Percentiles rank a stretch among this genome's conserved stretches.
Evolutionary conservation across 2,888 invertebrate genomes (phyloP).

Genomic region (Microctonus brassicae): DNA sequence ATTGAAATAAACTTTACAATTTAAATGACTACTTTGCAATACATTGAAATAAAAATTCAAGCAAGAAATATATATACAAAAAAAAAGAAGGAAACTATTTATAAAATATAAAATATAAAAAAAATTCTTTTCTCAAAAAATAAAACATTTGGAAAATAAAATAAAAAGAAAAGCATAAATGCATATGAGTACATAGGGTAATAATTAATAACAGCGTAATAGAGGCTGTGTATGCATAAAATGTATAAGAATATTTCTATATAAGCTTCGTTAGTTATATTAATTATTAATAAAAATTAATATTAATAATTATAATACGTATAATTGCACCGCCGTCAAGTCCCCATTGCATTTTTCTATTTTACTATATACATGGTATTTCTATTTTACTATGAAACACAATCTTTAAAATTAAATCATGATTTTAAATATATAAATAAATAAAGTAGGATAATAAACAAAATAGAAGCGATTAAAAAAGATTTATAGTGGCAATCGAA

Average conservation of each 20-base stretch:
- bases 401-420: slow-evolving; percentile 45
- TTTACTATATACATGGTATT: slow-evolving; percentile 56
- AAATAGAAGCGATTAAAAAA: background rate
- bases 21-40: background rate
- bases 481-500: too few species aligned
- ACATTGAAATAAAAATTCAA: slow-evolving; percentile 11
- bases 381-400: background rate
- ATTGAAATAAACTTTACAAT: too few species aligned
- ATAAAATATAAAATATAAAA: background rate
- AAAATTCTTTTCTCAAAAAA: background rate
- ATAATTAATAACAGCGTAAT: slow-evolving; percentile 13
- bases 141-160: background rate
- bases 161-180: slow-evolving; percentile 23
- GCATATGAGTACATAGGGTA: slow-evolving; percentile 32
- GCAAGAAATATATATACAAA: slow-evolving; percentile 4
- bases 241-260: slow-evolving; percentile 11
- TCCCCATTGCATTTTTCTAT: slow-evolving; percentile 58
- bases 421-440: slow-evolving; percentile 20
- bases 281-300: slow-evolving; percentile 18
- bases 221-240: slow-evolving; percentile 40
- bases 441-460: slow-evolving; percentile 31
- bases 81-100: background rate
- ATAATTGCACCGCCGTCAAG: slow-evolving; percentile 38
- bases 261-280: background rate
- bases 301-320: background rate